phyloP scores from a whole-genome alignment of 2,888 invertebrate species.

The Xestoiulus laeticollis region DNA sequence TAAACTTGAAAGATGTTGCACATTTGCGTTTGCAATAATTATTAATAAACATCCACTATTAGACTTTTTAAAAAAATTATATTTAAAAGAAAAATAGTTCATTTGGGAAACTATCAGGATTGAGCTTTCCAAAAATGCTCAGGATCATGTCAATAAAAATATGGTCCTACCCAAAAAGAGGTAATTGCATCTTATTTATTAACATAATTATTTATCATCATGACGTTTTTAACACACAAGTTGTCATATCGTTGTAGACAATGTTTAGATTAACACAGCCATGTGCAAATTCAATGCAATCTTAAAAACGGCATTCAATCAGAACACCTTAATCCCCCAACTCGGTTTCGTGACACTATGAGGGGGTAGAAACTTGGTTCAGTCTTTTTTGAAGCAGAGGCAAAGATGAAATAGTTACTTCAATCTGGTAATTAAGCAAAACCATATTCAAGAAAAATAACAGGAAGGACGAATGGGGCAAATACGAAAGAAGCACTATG shows the following conservation, averaged over 20 bases:
- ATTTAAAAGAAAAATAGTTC: no score
- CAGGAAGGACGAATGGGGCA: conserved; percentile 7
- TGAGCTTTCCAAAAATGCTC: no score
- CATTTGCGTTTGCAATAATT: no score
- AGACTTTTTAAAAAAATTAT: no score
- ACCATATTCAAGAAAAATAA: conserved; percentile 15
- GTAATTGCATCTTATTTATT: conserved; percentile 47
- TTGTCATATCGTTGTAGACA: conserved; percentile 32
- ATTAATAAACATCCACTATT: no score
- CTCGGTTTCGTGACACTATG: conserved; percentile 19
- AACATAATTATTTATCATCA: conserved; percentile 45
- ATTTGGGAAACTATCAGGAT: no score
- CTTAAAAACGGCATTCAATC: conserved; percentile 30
- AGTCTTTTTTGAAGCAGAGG: not conserved
- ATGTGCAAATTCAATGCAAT: conserved; percentile 50
- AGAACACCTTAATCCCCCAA: not conserved
- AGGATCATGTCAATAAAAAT: not conserved
- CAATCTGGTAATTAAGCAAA: conserved; percentile 33
- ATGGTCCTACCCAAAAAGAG: not conserved
- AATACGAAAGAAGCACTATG: conserved; percentile 14
- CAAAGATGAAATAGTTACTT: not conserved
- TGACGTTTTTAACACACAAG: conserved; percentile 46
- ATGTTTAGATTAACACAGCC: conserved; percentile 50
- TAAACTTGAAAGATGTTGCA: no score
- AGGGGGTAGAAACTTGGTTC: not conserved